Conservation (phyloP, 2,888 invertebrate species). For the Mimumesa dahlbomi region DNA sequence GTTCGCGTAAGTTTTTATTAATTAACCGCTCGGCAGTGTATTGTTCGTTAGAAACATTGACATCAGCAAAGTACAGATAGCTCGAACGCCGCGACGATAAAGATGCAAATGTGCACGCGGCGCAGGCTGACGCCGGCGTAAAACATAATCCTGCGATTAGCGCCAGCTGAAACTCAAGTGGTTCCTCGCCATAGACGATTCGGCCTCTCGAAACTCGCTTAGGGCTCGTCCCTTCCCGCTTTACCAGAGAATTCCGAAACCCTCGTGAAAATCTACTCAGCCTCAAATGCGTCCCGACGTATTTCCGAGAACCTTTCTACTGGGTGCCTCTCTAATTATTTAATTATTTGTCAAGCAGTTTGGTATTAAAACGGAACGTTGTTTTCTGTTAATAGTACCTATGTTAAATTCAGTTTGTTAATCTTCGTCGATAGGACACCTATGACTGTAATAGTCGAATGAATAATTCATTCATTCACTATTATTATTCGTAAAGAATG, state of each 20-base stretch:
- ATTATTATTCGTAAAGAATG: too few species aligned
- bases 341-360: background rate
- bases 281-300: slow-evolving; percentile 11
- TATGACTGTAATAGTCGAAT: too few species aligned
- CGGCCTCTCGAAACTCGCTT: slow-evolving; percentile 48
- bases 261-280: slow-evolving; percentile 40
- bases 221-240: slow-evolving; percentile 14
- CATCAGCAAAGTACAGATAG: slow-evolving; percentile 21
- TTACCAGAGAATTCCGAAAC: slow-evolving; percentile 23
- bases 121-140: slow-evolving; percentile 45
- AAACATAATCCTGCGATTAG: slow-evolving; percentile 59
- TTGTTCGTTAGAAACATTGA: slow-evolving; percentile 11
- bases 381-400: too few species aligned
- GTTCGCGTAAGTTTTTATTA: too few species aligned
- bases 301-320: background rate
- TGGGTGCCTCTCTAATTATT: background rate
- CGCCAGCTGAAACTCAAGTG: slow-evolving; percentile 54
- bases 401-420: too few species aligned
- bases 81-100: slow-evolving; percentile 48
- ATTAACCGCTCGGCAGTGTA: too few species aligned
- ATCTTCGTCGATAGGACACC: too few species aligned
- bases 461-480: too few species aligned
- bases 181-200: slow-evolving; percentile 33
- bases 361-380: too few species aligned
- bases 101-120: slow-evolving; percentile 61